phyloP scores from a whole-genome alignment of 2,113 vertebrate species.

The Polyodon spathula region DNA sequence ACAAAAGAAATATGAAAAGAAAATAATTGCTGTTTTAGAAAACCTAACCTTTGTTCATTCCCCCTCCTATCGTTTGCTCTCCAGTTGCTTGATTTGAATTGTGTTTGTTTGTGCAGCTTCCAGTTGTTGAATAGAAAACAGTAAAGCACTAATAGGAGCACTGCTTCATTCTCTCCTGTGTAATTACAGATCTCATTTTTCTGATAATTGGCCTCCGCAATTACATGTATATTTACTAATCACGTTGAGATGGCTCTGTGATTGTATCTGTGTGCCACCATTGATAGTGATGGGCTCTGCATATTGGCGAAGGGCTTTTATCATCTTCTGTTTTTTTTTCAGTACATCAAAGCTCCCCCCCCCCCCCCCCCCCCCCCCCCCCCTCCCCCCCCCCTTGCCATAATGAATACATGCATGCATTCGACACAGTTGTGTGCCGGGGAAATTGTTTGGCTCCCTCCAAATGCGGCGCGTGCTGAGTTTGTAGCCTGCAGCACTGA shows the following conservation, averaged over 20 bases:
- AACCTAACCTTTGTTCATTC: neutral
- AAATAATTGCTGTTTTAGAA: neutral
- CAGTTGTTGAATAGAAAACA: slow-evolving; percentile 60
- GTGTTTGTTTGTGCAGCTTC: slow-evolving; percentile 10
- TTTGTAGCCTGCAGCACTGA: slow-evolving; percentile 73
- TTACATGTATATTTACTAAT: slow-evolving; percentile 99
- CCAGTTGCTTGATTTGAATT: slow-evolving; percentile 11
- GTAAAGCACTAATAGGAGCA: slow-evolving; percentile 92
- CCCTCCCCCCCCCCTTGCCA: slow-evolving; percentile 52
- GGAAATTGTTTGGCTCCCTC: slow-evolving; percentile 78
- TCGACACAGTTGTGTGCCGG: slow-evolving; percentile 79
- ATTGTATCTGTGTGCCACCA: slow-evolving; percentile 61
- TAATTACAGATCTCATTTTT: slow-evolving; percentile 99
- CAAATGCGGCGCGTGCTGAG: slow-evolving; percentile 71
- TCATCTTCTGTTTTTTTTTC: slow-evolving; percentile 67
- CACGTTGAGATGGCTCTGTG: slow-evolving; percentile 55
- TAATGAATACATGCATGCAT: slow-evolving; percentile 90
- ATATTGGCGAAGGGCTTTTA: slow-evolving; percentile 80
- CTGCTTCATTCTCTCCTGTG: slow-evolving; percentile 94
- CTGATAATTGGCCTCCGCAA: slow-evolving; percentile 98
- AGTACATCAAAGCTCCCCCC: slow-evolving; percentile 78
- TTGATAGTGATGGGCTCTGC: slow-evolving; percentile 65
- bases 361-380: slow-evolving; percentile 24
- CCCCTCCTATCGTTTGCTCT: slow-evolving; percentile 37
- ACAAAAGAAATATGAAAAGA: neutral